Conservation (phyloP, 2,113 vertebrate genomes). For the Pleuronectes platessa region DNA sequence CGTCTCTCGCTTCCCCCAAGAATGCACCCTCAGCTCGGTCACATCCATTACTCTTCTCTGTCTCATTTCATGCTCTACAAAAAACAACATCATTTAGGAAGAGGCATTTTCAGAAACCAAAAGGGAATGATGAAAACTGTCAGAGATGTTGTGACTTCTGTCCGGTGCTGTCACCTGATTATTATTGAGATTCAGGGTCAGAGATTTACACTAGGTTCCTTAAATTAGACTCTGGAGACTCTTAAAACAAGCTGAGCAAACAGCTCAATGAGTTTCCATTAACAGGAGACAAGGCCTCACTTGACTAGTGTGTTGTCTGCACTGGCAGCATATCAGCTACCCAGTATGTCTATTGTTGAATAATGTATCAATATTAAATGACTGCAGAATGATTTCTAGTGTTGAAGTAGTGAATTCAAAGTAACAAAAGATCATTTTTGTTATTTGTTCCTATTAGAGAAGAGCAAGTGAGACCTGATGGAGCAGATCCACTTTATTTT, state of each 20-base stretch:
- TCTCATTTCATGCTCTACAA: slow-evolving; percentile 41
- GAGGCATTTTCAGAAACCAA: background rate
- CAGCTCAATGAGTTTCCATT: slow-evolving; percentile 9
- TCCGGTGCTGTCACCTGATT: background rate
- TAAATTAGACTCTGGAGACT: slow-evolving; percentile 32
- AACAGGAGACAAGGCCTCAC: background rate
- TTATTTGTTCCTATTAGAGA: background rate
- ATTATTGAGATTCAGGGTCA: slow-evolving; percentile 12
- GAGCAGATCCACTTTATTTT: background rate
- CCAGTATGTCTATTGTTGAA: background rate
- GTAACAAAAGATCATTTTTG: background rate
- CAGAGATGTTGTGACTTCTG: slow-evolving; percentile 3
- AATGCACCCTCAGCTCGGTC: slow-evolving; percentile 31
- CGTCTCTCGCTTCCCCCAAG: slow-evolving; percentile 7
- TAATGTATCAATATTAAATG: background rate
- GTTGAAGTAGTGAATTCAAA: background rate
- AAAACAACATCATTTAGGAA: slow-evolving; percentile 10
- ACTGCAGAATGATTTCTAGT: background rate
- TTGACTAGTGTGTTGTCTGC: slow-evolving; percentile 7
- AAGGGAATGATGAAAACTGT: slow-evolving; percentile 14
- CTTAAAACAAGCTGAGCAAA: slow-evolving; percentile 31
- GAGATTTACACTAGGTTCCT: slow-evolving; percentile 22
- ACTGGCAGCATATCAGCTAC: background rate
- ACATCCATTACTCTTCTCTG: slow-evolving; percentile 12
- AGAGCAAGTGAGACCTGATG: background rate